Evolutionary conservation across 2,797 vertebrate species (phyloP).

Genomic region (Diplodus puntazzo): DNA sequence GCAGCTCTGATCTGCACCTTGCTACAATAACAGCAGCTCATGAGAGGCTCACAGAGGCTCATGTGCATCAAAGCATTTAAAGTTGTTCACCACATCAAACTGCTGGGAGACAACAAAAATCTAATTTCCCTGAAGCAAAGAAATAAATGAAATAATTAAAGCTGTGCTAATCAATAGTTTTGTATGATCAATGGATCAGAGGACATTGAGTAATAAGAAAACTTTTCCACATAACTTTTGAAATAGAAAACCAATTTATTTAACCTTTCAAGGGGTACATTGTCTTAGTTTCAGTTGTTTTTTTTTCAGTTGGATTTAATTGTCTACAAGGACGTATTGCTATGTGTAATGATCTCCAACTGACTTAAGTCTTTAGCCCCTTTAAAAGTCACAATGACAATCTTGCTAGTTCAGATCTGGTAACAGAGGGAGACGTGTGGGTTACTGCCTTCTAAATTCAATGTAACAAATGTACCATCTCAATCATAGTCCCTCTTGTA

Average conservation of each 20-base stretch:
- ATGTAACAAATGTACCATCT: neutral
- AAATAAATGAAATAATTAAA: neutral
- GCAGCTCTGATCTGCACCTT: no score
- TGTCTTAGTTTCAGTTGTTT: neutral
- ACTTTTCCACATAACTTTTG: no score
- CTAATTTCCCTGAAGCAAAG: neutral
- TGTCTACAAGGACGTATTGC: neutral
- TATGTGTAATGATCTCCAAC: neutral
- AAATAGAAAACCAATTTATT: neutral
- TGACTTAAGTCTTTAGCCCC: neutral
- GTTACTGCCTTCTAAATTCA: neutral
- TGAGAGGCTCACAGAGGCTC: neutral
- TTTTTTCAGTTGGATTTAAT: neutral
- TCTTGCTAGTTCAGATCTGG: neutral
- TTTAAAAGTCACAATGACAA: neutral
- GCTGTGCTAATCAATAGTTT: neutral
- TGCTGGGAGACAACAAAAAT: neutral
- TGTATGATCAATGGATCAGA: neutral
- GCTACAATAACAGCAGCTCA: no score
- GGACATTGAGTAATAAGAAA: neutral
- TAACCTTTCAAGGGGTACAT: neutral
- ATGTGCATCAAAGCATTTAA: neutral
- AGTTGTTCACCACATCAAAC: neutral
- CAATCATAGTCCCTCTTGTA: neutral
- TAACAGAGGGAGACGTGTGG: neutral